Conservation (phyloP, 2,888 invertebrate genomes). For the Andricus quercusramuli region DNA sequence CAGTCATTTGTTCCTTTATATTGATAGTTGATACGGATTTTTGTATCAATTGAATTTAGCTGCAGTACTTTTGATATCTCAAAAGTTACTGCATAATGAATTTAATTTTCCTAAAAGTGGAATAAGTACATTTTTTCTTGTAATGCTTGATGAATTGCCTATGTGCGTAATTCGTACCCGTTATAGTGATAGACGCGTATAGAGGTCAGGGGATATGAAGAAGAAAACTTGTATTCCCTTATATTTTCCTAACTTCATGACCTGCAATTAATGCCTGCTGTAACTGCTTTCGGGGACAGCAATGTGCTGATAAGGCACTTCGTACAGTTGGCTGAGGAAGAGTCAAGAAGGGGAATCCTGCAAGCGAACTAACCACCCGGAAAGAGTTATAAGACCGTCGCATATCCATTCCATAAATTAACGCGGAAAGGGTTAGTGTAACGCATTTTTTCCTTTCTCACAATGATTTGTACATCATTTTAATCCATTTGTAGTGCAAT, state of each 20-base stretch:
- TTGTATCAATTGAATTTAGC: too few relatives aligned
- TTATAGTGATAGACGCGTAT: background rate
- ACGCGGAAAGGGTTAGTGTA: conserved; percentile 16
- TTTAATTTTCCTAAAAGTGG: too few relatives aligned
- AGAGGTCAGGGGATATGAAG: background rate
- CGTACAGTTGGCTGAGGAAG: conserved; percentile 38
- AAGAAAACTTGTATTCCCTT: background rate
- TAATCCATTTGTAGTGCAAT: background rate
- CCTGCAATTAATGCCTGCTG: conserved; percentile 29
- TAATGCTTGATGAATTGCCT: too few relatives aligned
- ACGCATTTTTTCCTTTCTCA: background rate
- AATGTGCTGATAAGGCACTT: conserved; percentile 55
- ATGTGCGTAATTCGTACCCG: too few relatives aligned
- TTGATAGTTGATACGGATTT: too few relatives aligned
- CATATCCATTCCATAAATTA: conserved; percentile 9
- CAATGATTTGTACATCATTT: background rate
- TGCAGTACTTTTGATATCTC: too few relatives aligned
- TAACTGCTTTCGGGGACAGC: conserved; percentile 50
- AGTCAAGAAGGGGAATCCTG: conserved; percentile 5
- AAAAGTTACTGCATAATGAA: too few relatives aligned
- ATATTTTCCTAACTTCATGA: background rate
- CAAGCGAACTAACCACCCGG: background rate
- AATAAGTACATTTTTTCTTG: too few relatives aligned
- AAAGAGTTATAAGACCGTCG: conserved; percentile 10
- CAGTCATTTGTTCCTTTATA: too few relatives aligned